Evolutionary conservation across 2,797 vertebrate genomes (phyloP).

Genomic region (Pangasius krempfi): DNA sequence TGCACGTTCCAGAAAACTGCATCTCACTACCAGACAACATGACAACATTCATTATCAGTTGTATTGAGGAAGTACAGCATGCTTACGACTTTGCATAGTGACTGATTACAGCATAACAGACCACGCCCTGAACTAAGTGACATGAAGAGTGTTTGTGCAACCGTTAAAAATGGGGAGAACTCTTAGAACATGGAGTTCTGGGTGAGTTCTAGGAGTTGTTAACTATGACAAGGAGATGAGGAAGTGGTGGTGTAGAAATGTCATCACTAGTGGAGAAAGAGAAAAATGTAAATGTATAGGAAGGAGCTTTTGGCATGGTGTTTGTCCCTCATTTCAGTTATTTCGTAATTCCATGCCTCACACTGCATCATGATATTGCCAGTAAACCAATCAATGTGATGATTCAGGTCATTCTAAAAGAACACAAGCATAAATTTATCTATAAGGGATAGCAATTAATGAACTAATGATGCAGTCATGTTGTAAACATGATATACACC

Average conservation of each 20-base stretch:
- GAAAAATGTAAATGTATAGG: background rate
- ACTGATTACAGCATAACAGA: background rate
- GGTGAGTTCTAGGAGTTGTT: too few relatives aligned
- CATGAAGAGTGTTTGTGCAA: background rate
- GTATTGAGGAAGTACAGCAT: background rate
- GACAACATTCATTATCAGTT: background rate
- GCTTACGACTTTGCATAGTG: conserved; percentile 7
- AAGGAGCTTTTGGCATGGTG: background rate
- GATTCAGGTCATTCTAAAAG: background rate
- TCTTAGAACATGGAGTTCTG: background rate
- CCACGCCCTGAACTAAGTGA: background rate
- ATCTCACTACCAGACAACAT: background rate
- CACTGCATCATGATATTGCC: background rate
- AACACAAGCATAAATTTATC: background rate
- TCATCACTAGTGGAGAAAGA: background rate
- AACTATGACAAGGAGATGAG: background rate
- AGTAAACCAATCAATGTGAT: background rate
- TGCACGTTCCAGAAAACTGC: background rate
- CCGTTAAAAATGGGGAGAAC: background rate
- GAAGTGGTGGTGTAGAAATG: background rate
- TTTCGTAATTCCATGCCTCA: background rate
- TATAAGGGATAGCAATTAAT: background rate
- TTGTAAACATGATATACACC: background rate
- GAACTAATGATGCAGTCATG: background rate
- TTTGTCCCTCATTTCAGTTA: background rate